phyloP scores from a whole-genome alignment of 2,888 invertebrate species.

The Amblyjoppa fuscipennis region DNA sequence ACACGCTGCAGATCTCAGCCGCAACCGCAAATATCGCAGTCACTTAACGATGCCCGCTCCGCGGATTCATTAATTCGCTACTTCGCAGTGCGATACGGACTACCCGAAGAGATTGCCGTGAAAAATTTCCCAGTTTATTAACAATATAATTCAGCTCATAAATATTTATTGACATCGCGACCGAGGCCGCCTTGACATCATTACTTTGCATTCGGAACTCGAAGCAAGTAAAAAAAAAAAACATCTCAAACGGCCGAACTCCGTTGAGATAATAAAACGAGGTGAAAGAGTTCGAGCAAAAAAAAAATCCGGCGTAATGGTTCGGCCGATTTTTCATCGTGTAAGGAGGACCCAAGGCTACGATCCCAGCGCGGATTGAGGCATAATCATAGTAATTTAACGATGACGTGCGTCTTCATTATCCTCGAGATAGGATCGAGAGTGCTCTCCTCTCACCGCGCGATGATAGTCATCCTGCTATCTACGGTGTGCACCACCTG shows the following conservation, averaged over 20 bases:
- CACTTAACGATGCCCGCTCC: background rate
- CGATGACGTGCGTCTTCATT: constrained; percentile 68
- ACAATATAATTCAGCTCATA: background rate
- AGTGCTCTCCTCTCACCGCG: constrained; percentile 48
- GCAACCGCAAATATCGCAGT: background rate
- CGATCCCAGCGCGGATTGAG: constrained; percentile 55
- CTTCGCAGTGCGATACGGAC: background rate
- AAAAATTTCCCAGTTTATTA: constrained; percentile 7
- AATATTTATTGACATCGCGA: constrained; percentile 5
- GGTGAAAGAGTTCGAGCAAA: constrained; percentile 39
- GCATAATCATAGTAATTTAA: constrained; percentile 64
- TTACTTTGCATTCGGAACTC: constrained; percentile 8
- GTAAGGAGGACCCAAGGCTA: constrained; percentile 53
- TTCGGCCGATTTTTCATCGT: constrained; percentile 57
- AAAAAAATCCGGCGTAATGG: constrained; percentile 52
- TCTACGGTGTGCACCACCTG: constrained; percentile 44
- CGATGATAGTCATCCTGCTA: constrained; percentile 61
- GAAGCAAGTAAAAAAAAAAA: background rate
- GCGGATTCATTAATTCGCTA: background rate
- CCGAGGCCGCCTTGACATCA: background rate
- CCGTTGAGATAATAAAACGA: constrained; percentile 37
- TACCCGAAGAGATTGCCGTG: background rate
- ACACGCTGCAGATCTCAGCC: no score
- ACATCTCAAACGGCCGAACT: background rate
- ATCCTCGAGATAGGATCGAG: constrained; percentile 60